Evolutionary conservation across 2,888 invertebrate genomes (phyloP), one percentile per base, ranked within the genome.

Genomic region (Nycteola revayana): DNA sequence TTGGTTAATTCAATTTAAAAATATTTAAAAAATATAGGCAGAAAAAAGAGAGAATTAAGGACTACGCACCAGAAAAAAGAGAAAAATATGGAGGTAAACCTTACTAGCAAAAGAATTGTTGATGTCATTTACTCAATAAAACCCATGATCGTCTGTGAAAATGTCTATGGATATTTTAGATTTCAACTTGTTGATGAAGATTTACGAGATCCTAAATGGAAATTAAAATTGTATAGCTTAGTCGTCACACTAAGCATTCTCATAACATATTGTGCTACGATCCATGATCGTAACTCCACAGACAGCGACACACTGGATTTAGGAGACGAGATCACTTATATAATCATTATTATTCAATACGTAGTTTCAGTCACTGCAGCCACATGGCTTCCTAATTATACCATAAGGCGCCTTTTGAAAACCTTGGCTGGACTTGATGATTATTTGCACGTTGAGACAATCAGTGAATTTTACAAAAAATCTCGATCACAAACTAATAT

Each of bases 331-430:
- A 26, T 72, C 8, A 67, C 68, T 0, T 45, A 59, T 7, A 18
- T 67, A 7, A 49, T 71, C 0, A 57, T 66, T 3, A 29, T 75
- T 1, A 25, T 66, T 9, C 67, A 78, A 35, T 69, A 66, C 23
- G 33, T 58, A 0, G 47, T 56, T 1, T 59, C 66, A 1, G 46
- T 60, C 1, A 36, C 67, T n/a, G 42, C 54, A 20, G 49, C 65
- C 5, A 50, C 60, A 4, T 65, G 69, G 23, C 25, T 64, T n/a
- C n/a, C n/a, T n/a, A n/a, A n/a, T n/a, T n/a, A n/a, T n/a, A n/a
- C n/a, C n/a, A n/a, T n/a, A n/a, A n/a, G n/a, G n/a, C n/a, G n/a
- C n/a, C n/a, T n/a, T n/a, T 28, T 75, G 1, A 52, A 44, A 23
- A 42, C 52, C 1, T 48, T 75, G 7, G 60, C 66, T 0, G 44